A percentile compares a stretch with the other conserved stretches of the same genome.
Conservation (phyloP, 2,888 invertebrate species). For the Girardia tigrina region DNA sequence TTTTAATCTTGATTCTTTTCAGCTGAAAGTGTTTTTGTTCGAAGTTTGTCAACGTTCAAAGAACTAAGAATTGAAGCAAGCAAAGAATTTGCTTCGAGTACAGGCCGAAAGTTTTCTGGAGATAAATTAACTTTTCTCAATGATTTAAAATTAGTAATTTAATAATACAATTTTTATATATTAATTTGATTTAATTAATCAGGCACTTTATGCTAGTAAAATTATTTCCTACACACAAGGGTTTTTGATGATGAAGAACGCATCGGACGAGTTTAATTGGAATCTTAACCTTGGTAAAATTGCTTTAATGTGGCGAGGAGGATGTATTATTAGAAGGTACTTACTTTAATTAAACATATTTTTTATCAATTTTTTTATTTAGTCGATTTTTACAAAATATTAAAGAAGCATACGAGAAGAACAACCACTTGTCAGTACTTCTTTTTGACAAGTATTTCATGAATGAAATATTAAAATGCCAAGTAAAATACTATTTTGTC, state of each 20-base stretch:
- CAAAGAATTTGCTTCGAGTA: slow-evolving; percentile 46
- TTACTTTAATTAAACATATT: slow-evolving; percentile 34
- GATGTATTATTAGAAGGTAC: slow-evolving; percentile 86
- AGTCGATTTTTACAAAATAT: slow-evolving; percentile 76
- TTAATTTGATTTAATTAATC: slow-evolving; percentile 30
- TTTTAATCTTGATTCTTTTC: not conserved
- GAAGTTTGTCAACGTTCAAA: slow-evolving; percentile 80
- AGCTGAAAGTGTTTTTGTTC: slow-evolving; percentile 86
- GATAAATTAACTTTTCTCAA: slow-evolving; percentile 68
- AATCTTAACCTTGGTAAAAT: slow-evolving; percentile 89
- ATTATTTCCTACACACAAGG: slow-evolving; percentile 95
- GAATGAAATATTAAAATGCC: slow-evolving; percentile 65
- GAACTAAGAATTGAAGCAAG: slow-evolving; percentile 72
- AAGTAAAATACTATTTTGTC: slow-evolving; percentile 49
- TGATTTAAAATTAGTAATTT: slow-evolving; percentile 58
- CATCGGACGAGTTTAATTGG: slow-evolving; percentile 79
- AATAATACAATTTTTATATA: not conserved
- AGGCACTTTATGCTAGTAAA: slow-evolving; percentile 93
- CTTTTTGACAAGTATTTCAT: slow-evolving; percentile 83
- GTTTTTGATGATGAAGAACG: slow-evolving; percentile 75
- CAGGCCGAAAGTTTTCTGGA: slow-evolving; percentile 55
- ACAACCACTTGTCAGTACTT: slow-evolving; percentile 70
- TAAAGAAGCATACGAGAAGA: slow-evolving; percentile 77
- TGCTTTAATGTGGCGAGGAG: slow-evolving; percentile 97
- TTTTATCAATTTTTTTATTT: slow-evolving; percentile 37